Conservation (phyloP, 2,888 invertebrate species). For the Eustalomyia histrio region DNA sequence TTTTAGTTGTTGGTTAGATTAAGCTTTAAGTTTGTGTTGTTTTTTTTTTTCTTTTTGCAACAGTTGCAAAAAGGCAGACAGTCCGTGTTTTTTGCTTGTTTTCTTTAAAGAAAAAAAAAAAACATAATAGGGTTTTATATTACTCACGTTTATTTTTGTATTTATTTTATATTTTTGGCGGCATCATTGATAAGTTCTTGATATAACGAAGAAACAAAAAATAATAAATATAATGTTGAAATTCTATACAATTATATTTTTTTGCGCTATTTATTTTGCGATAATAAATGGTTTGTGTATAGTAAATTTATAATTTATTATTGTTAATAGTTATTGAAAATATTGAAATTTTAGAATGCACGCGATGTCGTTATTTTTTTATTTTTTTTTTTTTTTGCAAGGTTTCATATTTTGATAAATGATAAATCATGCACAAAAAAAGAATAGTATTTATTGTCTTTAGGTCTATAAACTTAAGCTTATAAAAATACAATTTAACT, state of each 20-base stretch:
- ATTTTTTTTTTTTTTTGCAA: constrained; percentile 28
- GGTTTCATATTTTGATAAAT: constrained; percentile 1
- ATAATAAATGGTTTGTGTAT: constrained; percentile 60
- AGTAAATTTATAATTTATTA: constrained; percentile 57
- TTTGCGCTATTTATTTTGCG: constrained; percentile 22
- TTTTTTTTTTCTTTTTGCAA: constrained; percentile 8
- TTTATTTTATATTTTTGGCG: constrained; percentile 30
- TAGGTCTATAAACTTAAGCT: neutral
- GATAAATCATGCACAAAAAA: neutral
- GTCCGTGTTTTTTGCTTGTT: neutral
- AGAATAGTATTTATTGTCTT: neutral
- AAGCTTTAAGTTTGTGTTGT: constrained; percentile 37
- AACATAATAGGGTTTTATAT: constrained; percentile 56
- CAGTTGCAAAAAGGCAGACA: constrained; percentile 14
- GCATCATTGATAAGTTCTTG: constrained; percentile 37
- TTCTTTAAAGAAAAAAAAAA: constrained; percentile 13
- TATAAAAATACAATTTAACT: neutral
- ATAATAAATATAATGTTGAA: constrained; percentile 35
- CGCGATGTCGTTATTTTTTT: constrained; percentile 31
- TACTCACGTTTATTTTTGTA: constrained; percentile 46
- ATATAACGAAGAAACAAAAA: constrained; percentile 2
- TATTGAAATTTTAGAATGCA: constrained; percentile 54
- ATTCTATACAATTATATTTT: constrained; percentile 53
- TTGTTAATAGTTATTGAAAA: constrained; percentile 40
- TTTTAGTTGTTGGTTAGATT: constrained; percentile 33